Percentiles rank a stretch among this genome's conserved stretches.
phyloP scores from a whole-genome alignment of 2,113 vertebrate genomes.

The Urocynchramus pylzowi region DNA sequence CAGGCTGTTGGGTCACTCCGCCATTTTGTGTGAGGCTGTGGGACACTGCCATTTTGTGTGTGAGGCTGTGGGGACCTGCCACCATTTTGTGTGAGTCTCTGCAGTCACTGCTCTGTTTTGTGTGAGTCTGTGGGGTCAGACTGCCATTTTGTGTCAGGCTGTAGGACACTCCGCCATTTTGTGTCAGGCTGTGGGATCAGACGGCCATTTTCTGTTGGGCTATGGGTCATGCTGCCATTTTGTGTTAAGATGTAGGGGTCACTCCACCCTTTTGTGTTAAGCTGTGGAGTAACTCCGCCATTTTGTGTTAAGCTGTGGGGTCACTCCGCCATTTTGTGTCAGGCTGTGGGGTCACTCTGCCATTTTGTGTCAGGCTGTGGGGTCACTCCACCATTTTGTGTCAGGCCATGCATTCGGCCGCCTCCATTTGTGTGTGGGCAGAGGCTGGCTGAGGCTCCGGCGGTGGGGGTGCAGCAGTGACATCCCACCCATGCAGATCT shows the following conservation, averaged over 20 bases:
- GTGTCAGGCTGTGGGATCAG: neutral
- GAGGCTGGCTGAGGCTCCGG: neutral
- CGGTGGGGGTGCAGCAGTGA: fast-evolving
- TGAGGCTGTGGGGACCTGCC: fast-evolving
- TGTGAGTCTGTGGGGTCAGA: neutral
- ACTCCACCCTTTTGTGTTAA: fast-evolving
- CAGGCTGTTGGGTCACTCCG: too few species aligned
- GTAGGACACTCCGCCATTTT: fast-evolving
- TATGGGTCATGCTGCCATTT: fast-evolving
- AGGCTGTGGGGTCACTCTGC: neutral
- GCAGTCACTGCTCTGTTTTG: neutral
- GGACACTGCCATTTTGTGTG: neutral
- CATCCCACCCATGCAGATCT: neutral
- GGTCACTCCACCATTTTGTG: fast-evolving
- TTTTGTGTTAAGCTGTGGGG: neutral
- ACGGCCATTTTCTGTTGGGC: too few species aligned
- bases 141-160: too few species aligned
- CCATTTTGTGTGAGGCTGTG: too few species aligned
- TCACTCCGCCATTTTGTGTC: too few species aligned
- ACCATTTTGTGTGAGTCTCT: neutral
- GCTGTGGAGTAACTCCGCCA: too few species aligned
- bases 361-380: neutral
- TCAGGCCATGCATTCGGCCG: fast-evolving
- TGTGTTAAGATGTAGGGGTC: neutral
- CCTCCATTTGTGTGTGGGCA: neutral